Evolutionary conservation across 2,797 vertebrate species (phyloP).

Genomic region (Cossypha dichroa): DNA sequence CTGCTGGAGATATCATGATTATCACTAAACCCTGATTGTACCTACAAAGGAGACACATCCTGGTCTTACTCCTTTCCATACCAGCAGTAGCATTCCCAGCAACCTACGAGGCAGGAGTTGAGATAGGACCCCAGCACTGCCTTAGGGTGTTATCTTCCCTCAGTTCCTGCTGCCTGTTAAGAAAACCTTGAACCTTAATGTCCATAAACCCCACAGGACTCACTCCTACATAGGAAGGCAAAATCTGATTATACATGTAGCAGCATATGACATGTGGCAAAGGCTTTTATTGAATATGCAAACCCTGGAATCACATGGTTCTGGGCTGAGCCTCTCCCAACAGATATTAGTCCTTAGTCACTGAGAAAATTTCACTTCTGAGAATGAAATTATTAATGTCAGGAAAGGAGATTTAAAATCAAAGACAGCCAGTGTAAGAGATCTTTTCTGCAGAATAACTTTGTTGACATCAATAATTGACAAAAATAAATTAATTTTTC

Average conservation of each 20-base stretch:
- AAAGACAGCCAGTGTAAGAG: not conserved
- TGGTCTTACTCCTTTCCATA: too few relatives aligned
- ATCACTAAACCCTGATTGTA: too few relatives aligned
- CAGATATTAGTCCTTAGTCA: not conserved
- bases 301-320: not conserved
- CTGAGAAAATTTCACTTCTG: not conserved
- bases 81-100: too few relatives aligned
- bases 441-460: not conserved
- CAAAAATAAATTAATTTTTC: not conserved
- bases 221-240: not conserved
- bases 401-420: not conserved
- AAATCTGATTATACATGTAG: not conserved
- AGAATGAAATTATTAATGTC: not conserved
- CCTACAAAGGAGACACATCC: too few relatives aligned
- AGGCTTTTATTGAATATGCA: not conserved
- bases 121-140: too few relatives aligned
- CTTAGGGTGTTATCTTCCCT: too few relatives aligned
- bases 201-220: not conserved
- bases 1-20: too few relatives aligned
- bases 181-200: too few relatives aligned
- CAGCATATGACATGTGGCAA: not conserved
- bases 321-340: not conserved
- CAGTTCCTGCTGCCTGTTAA: too few relatives aligned
- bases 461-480: not conserved
- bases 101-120: too few relatives aligned